A percentile compares a stretch with the other conserved stretches of the same genome.
Evolutionary conservation across 2,888 invertebrate genomes (phyloP).

Genomic region (Bombylius discolor): DNA sequence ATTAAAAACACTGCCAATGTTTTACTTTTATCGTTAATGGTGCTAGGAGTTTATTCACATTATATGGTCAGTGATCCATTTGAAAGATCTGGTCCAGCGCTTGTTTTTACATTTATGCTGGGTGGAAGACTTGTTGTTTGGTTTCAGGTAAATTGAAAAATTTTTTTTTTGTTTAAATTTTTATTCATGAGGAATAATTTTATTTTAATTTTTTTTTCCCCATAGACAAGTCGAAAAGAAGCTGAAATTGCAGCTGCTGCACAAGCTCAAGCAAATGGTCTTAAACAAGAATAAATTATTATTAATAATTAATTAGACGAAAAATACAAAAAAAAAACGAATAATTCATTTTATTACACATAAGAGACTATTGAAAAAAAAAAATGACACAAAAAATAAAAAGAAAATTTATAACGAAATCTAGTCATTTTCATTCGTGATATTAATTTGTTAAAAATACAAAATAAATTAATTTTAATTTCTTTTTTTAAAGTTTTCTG

Average conservation of each 20-base stretch:
- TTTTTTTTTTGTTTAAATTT: not conserved
- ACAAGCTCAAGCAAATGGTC: conserved; percentile 45
- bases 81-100: conserved; percentile 77
- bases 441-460: conserved; percentile 4
- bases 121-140: conserved; percentile 78
- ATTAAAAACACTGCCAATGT: conserved; percentile 83
- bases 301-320: not conserved
- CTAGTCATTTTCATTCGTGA: conserved; percentile 11
- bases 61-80: conserved; percentile 86
- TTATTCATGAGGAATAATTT: not conserved
- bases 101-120: conserved; percentile 87
- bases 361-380: not conserved
- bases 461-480: not conserved
- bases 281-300: conserved; percentile 45
- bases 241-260: conserved; percentile 38
- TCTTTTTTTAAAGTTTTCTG: too few species aligned
- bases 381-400: not conserved
- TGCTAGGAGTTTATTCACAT: conserved; percentile 85
- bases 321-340: too few species aligned
- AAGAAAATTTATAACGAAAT: conserved; percentile 1
- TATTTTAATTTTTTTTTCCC: conserved; percentile 13
- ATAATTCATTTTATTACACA: too few species aligned
- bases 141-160: conserved; percentile 33
- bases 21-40: conserved; percentile 67
- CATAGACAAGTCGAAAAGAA: conserved; percentile 47